A percentile compares a stretch with the other conserved stretches of the same genome.
Conservation (phyloP, 2,888 invertebrate genomes). For the Thumatha senex region DNA sequence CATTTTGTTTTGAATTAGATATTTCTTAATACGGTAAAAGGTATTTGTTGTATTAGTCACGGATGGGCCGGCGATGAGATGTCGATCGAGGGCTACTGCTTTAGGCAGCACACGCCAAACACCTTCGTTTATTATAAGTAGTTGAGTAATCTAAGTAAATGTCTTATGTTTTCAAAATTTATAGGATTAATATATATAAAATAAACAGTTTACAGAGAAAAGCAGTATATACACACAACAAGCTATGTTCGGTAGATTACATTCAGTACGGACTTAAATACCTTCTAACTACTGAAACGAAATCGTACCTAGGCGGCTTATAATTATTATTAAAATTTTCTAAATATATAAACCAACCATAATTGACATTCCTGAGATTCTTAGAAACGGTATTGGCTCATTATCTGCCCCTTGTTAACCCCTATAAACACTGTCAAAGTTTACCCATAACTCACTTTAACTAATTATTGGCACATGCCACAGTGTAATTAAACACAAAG, state of each 20-base stretch:
- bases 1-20: slow-evolving; percentile 32
- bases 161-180: no score
- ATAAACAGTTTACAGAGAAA: no score
- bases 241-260: no score
- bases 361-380: slow-evolving; percentile 26
- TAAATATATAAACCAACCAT: slow-evolving; percentile 8
- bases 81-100: slow-evolving; percentile 11
- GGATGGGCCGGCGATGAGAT: background rate
- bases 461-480: slow-evolving; percentile 65
- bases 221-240: no score
- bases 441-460: slow-evolving; percentile 61
- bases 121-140: background rate
- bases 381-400: slow-evolving; percentile 21
- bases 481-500: slow-evolving; percentile 22
- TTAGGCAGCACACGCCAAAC: background rate
- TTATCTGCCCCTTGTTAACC: slow-evolving; percentile 68
- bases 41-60: slow-evolving; percentile 3
- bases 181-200: no score
- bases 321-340: no score
- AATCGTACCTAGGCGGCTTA: no score
- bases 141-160: no score
- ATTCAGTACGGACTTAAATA: no score
- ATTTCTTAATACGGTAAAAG: slow-evolving; percentile 13
- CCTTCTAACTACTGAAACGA: no score
- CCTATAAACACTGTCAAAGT: slow-evolving; percentile 55